phyloP scores from a whole-genome alignment of 2,797 vertebrate species.

The Tiaroga cobitis region DNA sequence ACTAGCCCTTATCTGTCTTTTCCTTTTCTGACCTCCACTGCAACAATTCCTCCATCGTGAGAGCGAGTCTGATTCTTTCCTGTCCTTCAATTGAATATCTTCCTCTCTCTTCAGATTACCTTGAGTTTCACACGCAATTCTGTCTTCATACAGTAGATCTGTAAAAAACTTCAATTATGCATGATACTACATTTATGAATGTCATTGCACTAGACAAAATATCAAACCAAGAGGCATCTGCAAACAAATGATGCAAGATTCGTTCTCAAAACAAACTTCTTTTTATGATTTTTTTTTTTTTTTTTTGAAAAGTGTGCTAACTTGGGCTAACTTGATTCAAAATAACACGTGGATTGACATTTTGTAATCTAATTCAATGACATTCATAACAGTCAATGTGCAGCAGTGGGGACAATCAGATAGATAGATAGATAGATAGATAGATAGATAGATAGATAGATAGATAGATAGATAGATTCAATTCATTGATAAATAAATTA shows the following conservation, averaged over 20 bases:
- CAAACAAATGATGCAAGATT: conserved; percentile 19
- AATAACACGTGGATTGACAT: background rate
- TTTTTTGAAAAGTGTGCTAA: background rate
- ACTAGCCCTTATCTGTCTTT: conserved; percentile 33
- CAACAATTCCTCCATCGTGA: background rate
- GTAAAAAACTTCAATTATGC: background rate
- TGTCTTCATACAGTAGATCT: background rate
- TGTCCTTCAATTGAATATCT: background rate
- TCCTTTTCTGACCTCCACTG: conserved; percentile 23
- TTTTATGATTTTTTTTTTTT: too few species aligned
- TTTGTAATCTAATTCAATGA: background rate
- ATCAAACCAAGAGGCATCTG: background rate
- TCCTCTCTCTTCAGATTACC: background rate
- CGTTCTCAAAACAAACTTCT: background rate
- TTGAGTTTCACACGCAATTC: background rate
- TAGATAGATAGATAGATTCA: too few species aligned
- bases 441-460: too few species aligned
- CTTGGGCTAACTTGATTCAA: background rate
- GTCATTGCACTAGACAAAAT: background rate
- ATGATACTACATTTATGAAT: background rate
- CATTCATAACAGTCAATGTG: background rate
- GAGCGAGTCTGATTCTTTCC: conserved; percentile 22
- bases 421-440: too few species aligned
- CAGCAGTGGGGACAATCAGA: too few species aligned
- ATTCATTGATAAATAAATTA: too few species aligned